These are phyloP conservation scores for Drosophila aldrichi DNA, from an alignment of 2,888 invertebrate species.

Conservation along the genomic window DNA sequence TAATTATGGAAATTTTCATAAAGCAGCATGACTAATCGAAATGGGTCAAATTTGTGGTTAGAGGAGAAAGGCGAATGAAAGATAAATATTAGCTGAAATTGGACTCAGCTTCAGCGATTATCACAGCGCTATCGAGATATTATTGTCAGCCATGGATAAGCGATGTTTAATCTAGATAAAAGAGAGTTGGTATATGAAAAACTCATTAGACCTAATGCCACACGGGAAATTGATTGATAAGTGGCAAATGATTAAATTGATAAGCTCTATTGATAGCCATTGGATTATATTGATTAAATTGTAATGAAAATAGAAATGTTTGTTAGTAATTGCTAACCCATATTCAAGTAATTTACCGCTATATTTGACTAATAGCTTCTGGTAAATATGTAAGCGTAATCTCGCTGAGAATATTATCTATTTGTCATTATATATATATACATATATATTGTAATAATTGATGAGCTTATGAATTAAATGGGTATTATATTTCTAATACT, in stretches of 20 bases:
- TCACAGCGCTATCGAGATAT: background rate
- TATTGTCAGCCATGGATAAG: slow-evolving; percentile 20
- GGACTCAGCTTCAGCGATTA: slow-evolving; percentile 1
- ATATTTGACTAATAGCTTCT: background rate
- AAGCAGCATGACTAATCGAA: slow-evolving; percentile 64
- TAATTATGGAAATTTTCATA: slow-evolving; percentile 66
- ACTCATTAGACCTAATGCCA: slow-evolving; percentile 27
- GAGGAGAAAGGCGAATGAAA: background rate
- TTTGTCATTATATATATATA: background rate
- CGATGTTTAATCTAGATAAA: slow-evolving; percentile 45
- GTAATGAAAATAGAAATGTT: background rate
- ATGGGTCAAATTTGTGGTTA: slow-evolving; percentile 43
- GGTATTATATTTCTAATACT: background rate
- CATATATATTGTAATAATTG: background rate
- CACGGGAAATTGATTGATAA: slow-evolving; percentile 45
- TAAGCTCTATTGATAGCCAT: slow-evolving; percentile 21
- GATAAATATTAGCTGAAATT: slow-evolving; percentile 12
- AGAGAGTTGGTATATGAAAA: slow-evolving; percentile 1
- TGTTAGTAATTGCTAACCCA: background rate
- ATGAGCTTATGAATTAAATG: background rate
- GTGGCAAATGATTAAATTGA: slow-evolving; percentile 30
- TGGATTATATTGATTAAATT: slow-evolving; percentile 34
- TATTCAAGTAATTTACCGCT: background rate
- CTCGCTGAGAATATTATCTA: background rate
- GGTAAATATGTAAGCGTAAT: background rate